These are phyloP conservation scores for Drosophila anomelani DNA, from an alignment of 2,888 invertebrate species.

Conservation along the genomic window DNA sequence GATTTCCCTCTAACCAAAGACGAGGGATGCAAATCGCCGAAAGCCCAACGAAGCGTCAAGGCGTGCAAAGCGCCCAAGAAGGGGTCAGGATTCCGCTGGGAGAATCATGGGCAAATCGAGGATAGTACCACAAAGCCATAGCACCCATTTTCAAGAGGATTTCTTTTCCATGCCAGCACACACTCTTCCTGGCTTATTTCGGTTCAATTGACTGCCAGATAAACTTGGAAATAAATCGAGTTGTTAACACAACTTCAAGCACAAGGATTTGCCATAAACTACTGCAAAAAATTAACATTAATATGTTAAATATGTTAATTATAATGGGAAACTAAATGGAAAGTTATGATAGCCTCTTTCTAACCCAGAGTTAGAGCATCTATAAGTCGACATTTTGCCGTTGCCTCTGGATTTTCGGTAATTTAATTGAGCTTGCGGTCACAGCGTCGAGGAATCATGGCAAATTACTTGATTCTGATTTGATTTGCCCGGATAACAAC, in stretches of 20 bases:
- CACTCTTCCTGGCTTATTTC: conserved; percentile 33
- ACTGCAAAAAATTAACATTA: background rate
- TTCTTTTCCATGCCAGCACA: conserved; percentile 32
- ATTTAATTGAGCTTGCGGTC: conserved; percentile 83
- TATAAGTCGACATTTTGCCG: background rate
- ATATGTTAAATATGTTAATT: too few species aligned
- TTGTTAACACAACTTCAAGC: conserved; percentile 20
- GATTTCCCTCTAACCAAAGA: background rate
- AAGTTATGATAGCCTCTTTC: too few species aligned
- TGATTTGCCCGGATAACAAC: conserved; percentile 81
- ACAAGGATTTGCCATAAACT: conserved; percentile 6
- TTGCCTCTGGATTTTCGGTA: conserved; percentile 60
- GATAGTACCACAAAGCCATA: conserved; percentile 62
- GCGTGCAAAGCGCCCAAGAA: conserved; percentile 49
- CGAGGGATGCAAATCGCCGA: conserved; percentile 69
- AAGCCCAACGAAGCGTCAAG: conserved; percentile 63
- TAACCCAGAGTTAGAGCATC: conserved; percentile 14
- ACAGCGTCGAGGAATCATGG: conserved; percentile 78
- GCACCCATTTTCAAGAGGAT: conserved; percentile 59
- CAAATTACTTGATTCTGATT: conserved; percentile 82
- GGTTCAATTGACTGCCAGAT: conserved; percentile 40
- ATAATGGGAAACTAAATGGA: background rate
- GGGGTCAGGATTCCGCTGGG: conserved; percentile 44
- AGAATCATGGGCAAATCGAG: conserved; percentile 8
- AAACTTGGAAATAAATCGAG: conserved; percentile 6